Percentiles rank a stretch among this genome's conserved stretches.
phyloP scores from a whole-genome alignment of 2,888 invertebrate species.

The Drosophila fulvimacula region DNA sequence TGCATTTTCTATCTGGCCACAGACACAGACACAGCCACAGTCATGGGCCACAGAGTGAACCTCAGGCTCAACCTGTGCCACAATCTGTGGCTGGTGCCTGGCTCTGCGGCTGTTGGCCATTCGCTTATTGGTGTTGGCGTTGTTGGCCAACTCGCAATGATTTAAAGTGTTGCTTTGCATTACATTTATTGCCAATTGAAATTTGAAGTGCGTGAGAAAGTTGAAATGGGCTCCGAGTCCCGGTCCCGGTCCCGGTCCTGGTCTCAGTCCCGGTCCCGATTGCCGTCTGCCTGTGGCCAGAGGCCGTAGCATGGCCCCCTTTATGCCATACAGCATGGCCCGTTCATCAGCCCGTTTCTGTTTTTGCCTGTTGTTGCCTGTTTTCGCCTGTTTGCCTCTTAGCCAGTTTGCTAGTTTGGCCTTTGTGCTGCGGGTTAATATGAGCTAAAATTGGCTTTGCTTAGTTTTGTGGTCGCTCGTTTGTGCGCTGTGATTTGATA shows the following conservation, averaged over 20 bases:
- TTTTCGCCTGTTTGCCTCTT: slow-evolving; percentile 51
- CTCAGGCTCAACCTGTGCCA: slow-evolving; percentile 39
- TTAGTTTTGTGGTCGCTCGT: slow-evolving; percentile 79
- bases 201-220: slow-evolving; percentile 84
- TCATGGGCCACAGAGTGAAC: slow-evolving; percentile 21
- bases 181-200: slow-evolving; percentile 84
- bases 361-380: slow-evolving; percentile 34
- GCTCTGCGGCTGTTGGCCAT: slow-evolving; percentile 36
- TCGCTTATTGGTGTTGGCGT: slow-evolving; percentile 74
- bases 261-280: neutral
- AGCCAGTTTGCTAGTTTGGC: slow-evolving; percentile 62
- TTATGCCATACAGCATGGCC: slow-evolving; percentile 34
- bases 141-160: slow-evolving; percentile 78
- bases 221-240: slow-evolving; percentile 73
- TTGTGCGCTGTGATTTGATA: slow-evolving; percentile 78
- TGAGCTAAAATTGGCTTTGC: slow-evolving; percentile 81
- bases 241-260: slow-evolving; percentile 12
- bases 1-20: slow-evolving; percentile 4
- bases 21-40: neutral
- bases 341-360: slow-evolving; percentile 31
- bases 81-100: slow-evolving; percentile 19
- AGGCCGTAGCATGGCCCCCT: slow-evolving; percentile 57
- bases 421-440: slow-evolving; percentile 80
- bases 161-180: slow-evolving; percentile 84
- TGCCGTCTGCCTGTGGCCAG: slow-evolving; percentile 51